Base-by-base conservation (phyloP, 1,140 invertebrate species). In the Arctopsyche grandis region DNA sequence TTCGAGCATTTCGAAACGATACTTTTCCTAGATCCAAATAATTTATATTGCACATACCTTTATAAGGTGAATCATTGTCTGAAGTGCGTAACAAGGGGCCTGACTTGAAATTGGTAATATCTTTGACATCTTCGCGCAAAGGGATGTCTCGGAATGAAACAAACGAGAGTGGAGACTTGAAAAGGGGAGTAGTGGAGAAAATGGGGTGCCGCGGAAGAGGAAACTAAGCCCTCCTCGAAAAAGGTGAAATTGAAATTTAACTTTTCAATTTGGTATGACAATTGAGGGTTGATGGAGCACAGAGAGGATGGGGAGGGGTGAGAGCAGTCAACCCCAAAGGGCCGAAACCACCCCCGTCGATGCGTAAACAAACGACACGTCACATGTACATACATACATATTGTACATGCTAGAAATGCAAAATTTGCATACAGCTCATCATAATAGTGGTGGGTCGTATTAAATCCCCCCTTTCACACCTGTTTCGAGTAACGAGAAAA, bases 191-290 rank as follows among this genome's bases (percentile, higher is more conserved):
- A 7, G 1, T 38, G 29, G 44, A 46, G 5, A 12, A 46, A 46
- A 46, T 5, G 44, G 44, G 44, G 12, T 12, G 56, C 56, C 56
- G 69, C 43, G 69, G n/a, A 24, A 71, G 66, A 44, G 56, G 66
- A 75, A 75, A 75, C 73, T 75, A 75, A 75, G 56, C 80, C 80
- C 78, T 60, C 74, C 46, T 16, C 66, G 44, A 60, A 52, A 66
- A 78, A 69, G 66, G 38, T 63, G 79, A 76, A 82, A 82, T 82
- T 82, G 81, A 82, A 82, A 82, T 82, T 82, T 82, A 82, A 82
- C 81, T 82, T 82, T 82, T 82, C 81, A 82, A 82, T 82, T 82
- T 77, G 81, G 79, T 73, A 82, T 82, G 81, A 82, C 81, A 82
- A 82, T 82, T 82, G 81, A 46, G 75, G 60, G 26, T 69, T 69